Evolutionary conservation across 2,113 vertebrate species (phyloP), one percentile per base, ranked within the genome.

Genomic region (Ageneiosus marmoratus): DNA sequence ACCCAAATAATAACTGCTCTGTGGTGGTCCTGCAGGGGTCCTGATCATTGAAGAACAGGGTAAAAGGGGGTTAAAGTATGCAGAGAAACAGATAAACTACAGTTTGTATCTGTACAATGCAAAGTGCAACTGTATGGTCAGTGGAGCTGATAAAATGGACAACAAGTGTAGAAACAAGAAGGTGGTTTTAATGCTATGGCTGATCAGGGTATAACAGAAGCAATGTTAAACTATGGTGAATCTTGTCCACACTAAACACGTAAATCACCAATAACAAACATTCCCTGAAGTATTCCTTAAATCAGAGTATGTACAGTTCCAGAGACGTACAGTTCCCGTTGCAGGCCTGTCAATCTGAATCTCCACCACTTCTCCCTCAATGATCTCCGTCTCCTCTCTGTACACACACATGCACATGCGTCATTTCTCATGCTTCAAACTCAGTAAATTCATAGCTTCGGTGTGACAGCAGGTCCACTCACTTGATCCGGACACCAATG

Each of bases 381-480:
- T 99, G 79, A 99, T 99, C 91, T 98, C 97, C 0, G 97, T 97
- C 89, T 98, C 97, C 51, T 98, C 97, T 89, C 97, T 98, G 82
- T 34, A 15, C 18, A 41, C 0, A n/a, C 29, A 3, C 18, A 34
- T 0, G 16, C 0, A 79, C 37, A 13, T 12, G 56, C 0, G 18
- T 3, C 29, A 51, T 27, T 4, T 16, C 22, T 85, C 20, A 37
- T 11, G 18, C 37, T 76, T 70, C 22, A 67, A 37, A 34, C 1
- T 1, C 2, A 0, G 37, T 2, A 44, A n/a, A 70, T 0, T 32
- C 37, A 3, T 2, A 41, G 37, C 3, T 41, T 41, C 16, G 1
- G 67, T 9, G 4, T 44, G 18, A 10, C 1, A 32, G 58, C 75
- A 51, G 6, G 41, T 24, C 16, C 2, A 58, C 96, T 94, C 82